phyloP scores from a whole-genome alignment of 1,140 invertebrate species.

The Bathynomus jamesi region DNA sequence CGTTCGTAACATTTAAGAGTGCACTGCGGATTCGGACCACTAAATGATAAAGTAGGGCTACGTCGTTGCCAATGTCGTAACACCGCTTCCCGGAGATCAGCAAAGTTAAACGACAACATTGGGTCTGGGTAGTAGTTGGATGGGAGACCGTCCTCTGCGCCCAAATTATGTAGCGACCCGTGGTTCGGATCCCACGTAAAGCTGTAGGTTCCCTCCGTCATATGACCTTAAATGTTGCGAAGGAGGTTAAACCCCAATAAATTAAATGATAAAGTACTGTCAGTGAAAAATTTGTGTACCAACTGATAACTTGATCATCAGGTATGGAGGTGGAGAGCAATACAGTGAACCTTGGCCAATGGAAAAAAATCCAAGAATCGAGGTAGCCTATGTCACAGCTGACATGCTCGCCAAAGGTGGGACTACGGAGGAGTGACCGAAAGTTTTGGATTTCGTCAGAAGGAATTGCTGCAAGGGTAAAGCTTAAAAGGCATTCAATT shows the following conservation, averaged over 20 bases:
- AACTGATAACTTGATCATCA: conserved; percentile 12
- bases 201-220: no score
- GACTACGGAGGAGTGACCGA: conserved; percentile 55
- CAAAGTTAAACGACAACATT: no score
- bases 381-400: conserved; percentile 38
- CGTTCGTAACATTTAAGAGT: no score
- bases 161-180: no score
- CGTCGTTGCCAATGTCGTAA: no score
- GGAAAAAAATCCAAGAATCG: conserved; percentile 34
- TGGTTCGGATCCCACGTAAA: no score
- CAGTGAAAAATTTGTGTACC: no score
- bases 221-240: no score
- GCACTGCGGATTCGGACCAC: neutral
- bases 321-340: conserved; percentile 45
- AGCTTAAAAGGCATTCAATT: conserved; percentile 4
- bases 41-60: neutral
- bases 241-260: neutral
- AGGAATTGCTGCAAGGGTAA: conserved; percentile 56
- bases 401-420: conserved; percentile 37
- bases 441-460: conserved; percentile 63
- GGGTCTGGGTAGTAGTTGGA: no score
- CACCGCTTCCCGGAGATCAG: no score
- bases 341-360: conserved; percentile 46
- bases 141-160: no score
- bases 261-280: neutral